Evolutionary conservation across 2,888 invertebrate genomes (phyloP), one percentile per base, ranked within the genome.

Genomic region (Axea sp.): DNA sequence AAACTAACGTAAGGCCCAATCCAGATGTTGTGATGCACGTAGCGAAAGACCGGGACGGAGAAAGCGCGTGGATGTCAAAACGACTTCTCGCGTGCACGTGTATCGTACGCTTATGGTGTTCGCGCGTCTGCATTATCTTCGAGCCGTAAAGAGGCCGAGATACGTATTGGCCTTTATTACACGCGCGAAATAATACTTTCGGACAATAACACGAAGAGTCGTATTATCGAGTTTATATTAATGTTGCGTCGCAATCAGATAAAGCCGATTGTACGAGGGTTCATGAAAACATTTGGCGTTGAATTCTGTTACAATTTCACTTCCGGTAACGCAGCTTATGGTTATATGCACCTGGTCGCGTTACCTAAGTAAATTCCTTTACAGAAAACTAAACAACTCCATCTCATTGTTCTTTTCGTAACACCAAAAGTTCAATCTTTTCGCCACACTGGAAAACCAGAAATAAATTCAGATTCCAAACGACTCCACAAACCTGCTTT

Each of bases 1-100:
- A 76, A 78, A 78, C 72, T 62, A 69, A 73, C 75, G 73, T 77
- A 76, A 81, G 76, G 78, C 71, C 79, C 78, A 79, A 79, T 81
- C 77, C 77, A 62, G 77, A 69, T 30, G 73, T 49, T 64, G 51
- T 17, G 49, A 59, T 74, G 45, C 64, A 62, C 59, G 33, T 24
- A 12, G 3, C 9, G 14, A n/a, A n/a, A n/a, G n/a, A n/a, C n/a
- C n/a, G n/a, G n/a, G n/a, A 51, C 24, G 1, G 24, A 28, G 33
- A 39, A 68, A 53, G 49, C 39, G 57, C 64, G 15, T 41, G 59
- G 64, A 64, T 45, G 41, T 64, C 64, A 45, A 31, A 64, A 72
- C 30, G 57, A 64, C 57, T 51, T 33, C 51, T 31, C 5, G 7
- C 9, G 43, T 6, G 17, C 12, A 41, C 26, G 26, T 55, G 64